These are phyloP conservation scores for Leuciscus idus DNA, from an alignment of 2,113 vertebrate genomes.

Conservation along the genomic window DNA sequence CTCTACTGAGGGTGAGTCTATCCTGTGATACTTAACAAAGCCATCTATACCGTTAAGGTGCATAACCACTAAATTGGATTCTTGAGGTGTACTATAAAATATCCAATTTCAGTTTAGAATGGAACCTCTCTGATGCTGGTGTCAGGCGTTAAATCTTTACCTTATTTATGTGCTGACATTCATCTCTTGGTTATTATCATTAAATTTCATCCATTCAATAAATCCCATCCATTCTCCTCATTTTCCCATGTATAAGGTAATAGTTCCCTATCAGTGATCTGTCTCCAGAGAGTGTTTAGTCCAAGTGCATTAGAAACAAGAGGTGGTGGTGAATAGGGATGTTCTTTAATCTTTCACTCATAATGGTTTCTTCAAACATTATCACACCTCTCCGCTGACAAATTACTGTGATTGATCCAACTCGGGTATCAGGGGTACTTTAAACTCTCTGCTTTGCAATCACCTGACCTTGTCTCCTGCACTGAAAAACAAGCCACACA, in stretches of 20 bases:
- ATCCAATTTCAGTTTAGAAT: constrained; percentile 54
- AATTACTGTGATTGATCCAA: constrained; percentile 30
- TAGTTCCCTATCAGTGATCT: constrained; percentile 27
- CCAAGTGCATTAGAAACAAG: constrained; percentile 25
- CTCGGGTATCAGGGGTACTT: not conserved
- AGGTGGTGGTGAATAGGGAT: not conserved
- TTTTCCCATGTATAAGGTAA: constrained; percentile 27
- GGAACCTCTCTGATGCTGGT: constrained; percentile 28
- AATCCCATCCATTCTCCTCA: not conserved
- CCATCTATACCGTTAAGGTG: constrained; percentile 10
- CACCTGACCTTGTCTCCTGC: constrained; percentile 29
- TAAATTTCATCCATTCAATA: not conserved
- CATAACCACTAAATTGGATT: constrained; percentile 41
- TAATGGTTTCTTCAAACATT: constrained; percentile 44
- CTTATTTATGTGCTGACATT: constrained; percentile 51
- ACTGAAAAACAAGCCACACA: not conserved
- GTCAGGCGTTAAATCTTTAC: constrained; percentile 44
- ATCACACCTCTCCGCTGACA: not conserved
- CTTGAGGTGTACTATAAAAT: constrained; percentile 40
- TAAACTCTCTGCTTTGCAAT: constrained; percentile 17
- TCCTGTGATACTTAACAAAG: constrained; percentile 17
- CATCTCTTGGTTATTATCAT: constrained; percentile 42
- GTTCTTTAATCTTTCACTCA: constrained; percentile 42
- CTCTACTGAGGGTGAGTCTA: not conserved
- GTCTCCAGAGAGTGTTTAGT: constrained; percentile 50